A percentile compares a stretch with the other conserved stretches of the same genome.
Conservation (phyloP, 1,140 invertebrate genomes). For the Ceratina australensis region DNA sequence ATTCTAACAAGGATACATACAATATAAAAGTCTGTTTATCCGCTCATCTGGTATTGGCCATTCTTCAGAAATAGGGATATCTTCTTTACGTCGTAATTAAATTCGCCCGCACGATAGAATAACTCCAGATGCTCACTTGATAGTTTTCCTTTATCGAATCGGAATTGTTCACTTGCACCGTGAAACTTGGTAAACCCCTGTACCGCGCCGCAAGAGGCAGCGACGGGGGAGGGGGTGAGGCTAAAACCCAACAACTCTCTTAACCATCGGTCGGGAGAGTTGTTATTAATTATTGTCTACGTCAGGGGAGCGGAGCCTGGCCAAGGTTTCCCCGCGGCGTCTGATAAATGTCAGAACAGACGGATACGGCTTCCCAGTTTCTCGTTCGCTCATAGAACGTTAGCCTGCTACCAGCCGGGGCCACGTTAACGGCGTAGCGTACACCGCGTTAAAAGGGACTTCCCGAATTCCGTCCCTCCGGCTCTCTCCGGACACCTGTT, state of each 20-base stretch:
- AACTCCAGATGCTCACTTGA: too few species aligned
- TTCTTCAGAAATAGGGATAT: too few species aligned
- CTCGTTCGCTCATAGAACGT: constrained; percentile 17
- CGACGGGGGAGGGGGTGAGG: too few species aligned
- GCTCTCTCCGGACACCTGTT: too few species aligned
- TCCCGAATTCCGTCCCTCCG: too few species aligned
- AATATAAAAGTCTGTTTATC: too few species aligned
- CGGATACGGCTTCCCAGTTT: constrained; percentile 45
- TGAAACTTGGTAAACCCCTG: not conserved
- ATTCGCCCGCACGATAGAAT: too few species aligned
- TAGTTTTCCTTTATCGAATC: not conserved
- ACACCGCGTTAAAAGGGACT: not conserved
- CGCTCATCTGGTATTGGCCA: too few species aligned
- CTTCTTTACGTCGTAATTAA: too few species aligned
- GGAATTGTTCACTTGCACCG: constrained; percentile 5
- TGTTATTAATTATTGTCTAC: constrained; percentile 70
- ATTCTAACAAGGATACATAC: too few species aligned
- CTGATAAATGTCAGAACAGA: constrained; percentile 60
- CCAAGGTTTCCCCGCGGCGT: constrained; percentile 29
- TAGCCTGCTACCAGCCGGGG: not conserved
- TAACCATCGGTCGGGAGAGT: constrained; percentile 45
- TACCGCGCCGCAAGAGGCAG: constrained; percentile 25
- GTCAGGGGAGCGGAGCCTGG: constrained; percentile 54
- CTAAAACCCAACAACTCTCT: constrained; percentile 56
- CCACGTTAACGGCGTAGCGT: not conserved